Base-by-base conservation (phyloP, 2,113 vertebrate species). In the Cairina moschata region DNA sequence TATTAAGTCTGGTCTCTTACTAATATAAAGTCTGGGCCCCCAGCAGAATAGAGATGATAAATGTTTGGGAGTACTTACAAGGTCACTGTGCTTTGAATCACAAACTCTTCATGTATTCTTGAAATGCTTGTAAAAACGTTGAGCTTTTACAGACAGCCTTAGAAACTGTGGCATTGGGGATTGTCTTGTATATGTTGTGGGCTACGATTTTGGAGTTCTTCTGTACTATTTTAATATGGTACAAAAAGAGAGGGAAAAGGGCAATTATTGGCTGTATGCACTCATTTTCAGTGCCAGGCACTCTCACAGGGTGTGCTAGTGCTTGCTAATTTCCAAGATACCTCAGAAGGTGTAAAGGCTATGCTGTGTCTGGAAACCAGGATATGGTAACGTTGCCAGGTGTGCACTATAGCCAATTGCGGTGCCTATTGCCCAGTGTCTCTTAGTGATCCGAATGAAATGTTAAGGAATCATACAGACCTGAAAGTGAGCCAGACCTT, bases 381-480 rank as follows among this genome's bases (percentile, higher is more conserved):
- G 34, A 32, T 46, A 40, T 6, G 6, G 20, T 25, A 32, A 20
- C 0, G 4, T 59, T 83, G 21, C 34, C 66, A 38, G 13, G 46
- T 3, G 13, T 36, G 17, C 6, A 0, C 17, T 4, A 10, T 8
- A 25, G 55, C 2, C 2, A 0, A 9, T 17, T n/a, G 55, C 40
- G 34, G 50, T 56, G 44, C 46, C 48, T 3, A 1, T 40, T 80
- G 65, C 23, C 36, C 55, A 5, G 5, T 50, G 32, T 63, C 28
- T 88, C 67, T 26, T 22, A 17, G 5, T 13, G 46, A 34, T 56
- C 11, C 18, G 13, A 16, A 36, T 18, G 56, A 71, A n/a, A 17
- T 18, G 40, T 22, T 52, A 21, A 31, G 60, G 54, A 48, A 46
- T 26, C 0, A 1, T 22, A 4, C 11, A 8, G 28, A 36, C 26